Conservation (phyloP, 2,797 vertebrate genomes). For the Valencia hispanica region DNA sequence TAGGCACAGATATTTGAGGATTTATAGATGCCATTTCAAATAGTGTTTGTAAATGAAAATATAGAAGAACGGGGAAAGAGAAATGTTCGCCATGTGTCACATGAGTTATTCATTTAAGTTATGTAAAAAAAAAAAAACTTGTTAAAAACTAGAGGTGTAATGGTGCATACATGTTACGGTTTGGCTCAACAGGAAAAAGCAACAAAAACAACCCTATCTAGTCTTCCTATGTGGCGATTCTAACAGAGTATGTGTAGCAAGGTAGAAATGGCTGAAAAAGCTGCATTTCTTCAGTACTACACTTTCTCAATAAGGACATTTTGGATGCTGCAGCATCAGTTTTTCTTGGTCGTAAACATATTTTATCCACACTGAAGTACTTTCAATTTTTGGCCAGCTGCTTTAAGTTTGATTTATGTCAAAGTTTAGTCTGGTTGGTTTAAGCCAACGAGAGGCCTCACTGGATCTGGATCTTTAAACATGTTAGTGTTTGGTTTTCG, state of each 20-base stretch:
- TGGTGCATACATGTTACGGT: not conserved
- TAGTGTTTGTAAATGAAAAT: not conserved
- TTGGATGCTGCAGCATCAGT: not conserved
- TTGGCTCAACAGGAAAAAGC: not conserved
- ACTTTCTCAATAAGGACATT: not conserved
- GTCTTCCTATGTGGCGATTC: not conserved
- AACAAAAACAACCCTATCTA: not conserved
- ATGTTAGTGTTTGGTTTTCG: not conserved
- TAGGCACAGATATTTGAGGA: not conserved
- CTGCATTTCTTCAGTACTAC: not conserved
- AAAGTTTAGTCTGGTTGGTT: constrained; percentile 4
- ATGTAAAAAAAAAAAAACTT: not conserved
- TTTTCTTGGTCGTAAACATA: not conserved
- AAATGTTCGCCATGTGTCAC: not conserved
- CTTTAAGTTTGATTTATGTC: not conserved
- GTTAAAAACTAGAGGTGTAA: not conserved
- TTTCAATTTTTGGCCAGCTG: not conserved
- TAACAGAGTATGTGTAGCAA: not conserved
- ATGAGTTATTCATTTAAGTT: not conserved
- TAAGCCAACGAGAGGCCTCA: not conserved
- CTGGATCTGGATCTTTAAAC: constrained; percentile 3
- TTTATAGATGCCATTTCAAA: not conserved
- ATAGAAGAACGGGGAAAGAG: not conserved
- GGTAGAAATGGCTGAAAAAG: not conserved
- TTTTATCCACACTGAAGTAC: not conserved